These are phyloP conservation scores for Pterostichus niger DNA, from an alignment of 2,888 invertebrate genomes.

Conservation along the genomic window DNA sequence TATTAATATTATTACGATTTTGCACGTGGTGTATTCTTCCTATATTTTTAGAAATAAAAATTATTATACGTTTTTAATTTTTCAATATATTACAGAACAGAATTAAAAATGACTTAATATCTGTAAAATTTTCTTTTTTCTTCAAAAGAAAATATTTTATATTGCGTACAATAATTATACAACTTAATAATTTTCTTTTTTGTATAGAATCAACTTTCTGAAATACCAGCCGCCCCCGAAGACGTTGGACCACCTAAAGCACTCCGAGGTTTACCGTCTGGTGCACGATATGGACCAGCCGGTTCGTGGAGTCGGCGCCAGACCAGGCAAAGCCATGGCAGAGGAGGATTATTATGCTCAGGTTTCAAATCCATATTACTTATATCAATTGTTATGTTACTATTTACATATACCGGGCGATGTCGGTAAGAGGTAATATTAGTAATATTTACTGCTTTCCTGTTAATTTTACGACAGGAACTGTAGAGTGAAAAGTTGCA, in stretches of 20 bases:
- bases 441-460: too few species aligned
- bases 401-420: too few species aligned
- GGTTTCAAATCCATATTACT: slow-evolving; percentile 34
- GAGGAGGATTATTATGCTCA: slow-evolving; percentile 80
- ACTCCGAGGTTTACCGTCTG: slow-evolving; percentile 89
- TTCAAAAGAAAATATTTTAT: too few species aligned
- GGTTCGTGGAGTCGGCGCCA: slow-evolving; percentile 82
- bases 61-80: neutral
- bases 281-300: slow-evolving; percentile 87
- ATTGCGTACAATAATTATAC: too few species aligned
- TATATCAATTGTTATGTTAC: too few species aligned
- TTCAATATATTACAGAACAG: neutral
- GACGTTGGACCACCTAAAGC: slow-evolving; percentile 86
- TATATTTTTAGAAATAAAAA: neutral
- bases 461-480: too few species aligned
- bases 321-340: slow-evolving; percentile 82
- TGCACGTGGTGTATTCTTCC: neutral
- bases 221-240: slow-evolving; percentile 92
- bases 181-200: slow-evolving; percentile 68
- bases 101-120: too few species aligned
- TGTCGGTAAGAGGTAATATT: too few species aligned
- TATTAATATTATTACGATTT: slow-evolving; percentile 35
- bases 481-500: too few species aligned
- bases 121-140: too few species aligned
- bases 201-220: slow-evolving; percentile 90